Percentiles rank a stretch among this genome's conserved stretches.
Evolutionary conservation across 2,113 vertebrate genomes (phyloP).

Genomic region (Nothocercus julius): DNA sequence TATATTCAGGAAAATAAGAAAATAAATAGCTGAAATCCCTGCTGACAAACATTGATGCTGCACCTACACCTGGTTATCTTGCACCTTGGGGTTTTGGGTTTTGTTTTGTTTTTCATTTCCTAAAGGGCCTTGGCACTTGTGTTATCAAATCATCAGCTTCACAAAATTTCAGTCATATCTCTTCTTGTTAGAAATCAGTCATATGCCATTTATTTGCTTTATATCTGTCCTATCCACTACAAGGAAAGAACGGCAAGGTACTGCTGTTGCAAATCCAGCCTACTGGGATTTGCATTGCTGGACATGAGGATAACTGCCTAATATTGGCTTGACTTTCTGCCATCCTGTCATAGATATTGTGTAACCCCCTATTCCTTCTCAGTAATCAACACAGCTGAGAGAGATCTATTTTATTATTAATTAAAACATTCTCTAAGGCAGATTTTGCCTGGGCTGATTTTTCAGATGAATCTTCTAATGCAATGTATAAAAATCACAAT

Average conservation of each 20-base stretch:
- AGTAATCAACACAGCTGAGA: neutral
- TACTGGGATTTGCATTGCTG: neutral
- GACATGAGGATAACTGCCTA: rapidly evolving
- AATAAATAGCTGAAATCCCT: neutral
- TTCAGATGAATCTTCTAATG: neutral
- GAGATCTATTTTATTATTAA: neutral
- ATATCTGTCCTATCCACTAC: neutral
- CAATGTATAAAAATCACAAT: neutral
- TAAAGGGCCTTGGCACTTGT: neutral
- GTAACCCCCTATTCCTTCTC: rapidly evolving
- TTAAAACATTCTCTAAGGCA: neutral
- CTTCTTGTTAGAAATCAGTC: neutral
- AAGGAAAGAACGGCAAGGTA: neutral
- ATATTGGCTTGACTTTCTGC: neutral
- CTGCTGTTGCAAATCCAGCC: neutral
- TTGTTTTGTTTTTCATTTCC: neutral
- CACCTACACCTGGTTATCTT: neutral
- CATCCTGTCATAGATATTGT: neutral
- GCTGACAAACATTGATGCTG: neutral
- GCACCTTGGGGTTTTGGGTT: neutral
- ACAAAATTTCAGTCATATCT: neutral
- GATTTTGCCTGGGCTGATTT: neutral
- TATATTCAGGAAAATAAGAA: neutral
- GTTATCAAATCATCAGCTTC: neutral
- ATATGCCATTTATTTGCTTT: neutral